phyloP scores from a whole-genome alignment of 2,888 invertebrate species.

The Spisula solida region DNA sequence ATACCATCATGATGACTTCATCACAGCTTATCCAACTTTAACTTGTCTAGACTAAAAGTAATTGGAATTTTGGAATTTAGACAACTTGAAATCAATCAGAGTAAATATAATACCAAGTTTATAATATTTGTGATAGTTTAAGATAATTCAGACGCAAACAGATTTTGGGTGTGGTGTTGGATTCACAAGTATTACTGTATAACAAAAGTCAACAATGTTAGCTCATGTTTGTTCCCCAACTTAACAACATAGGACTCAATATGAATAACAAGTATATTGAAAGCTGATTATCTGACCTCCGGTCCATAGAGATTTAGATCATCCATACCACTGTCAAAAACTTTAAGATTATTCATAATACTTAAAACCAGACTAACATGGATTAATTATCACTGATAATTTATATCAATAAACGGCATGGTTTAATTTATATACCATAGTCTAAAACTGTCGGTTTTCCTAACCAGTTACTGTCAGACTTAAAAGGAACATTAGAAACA shows the following conservation, averaged over 20 bases:
- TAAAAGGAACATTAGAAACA: no score
- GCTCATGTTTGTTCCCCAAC: background rate
- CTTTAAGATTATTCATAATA: slow-evolving; percentile 2
- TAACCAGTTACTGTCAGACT: no score
- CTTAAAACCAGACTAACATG: background rate
- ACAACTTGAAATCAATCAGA: background rate
- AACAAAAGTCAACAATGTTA: background rate
- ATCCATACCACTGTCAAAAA: background rate
- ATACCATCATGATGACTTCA: no score
- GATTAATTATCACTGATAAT: background rate
- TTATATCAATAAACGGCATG: background rate
- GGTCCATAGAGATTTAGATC: background rate
- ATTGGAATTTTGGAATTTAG: background rate
- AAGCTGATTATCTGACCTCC: background rate
- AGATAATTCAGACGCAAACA: background rate
- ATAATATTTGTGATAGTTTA: slow-evolving; percentile 3
- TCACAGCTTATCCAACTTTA: background rate
- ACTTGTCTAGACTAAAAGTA: background rate
- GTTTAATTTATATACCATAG: background rate
- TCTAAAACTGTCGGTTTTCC: no score
- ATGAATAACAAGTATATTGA: background rate
- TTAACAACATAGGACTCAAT: slow-evolving; percentile 13
- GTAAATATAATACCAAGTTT: background rate
- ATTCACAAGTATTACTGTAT: background rate
- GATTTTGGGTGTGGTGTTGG: background rate